Evolutionary conservation across 2,888 invertebrate species (phyloP), one percentile per base, ranked within the genome.

Genomic region (Yponomeuta plumbellus): DNA sequence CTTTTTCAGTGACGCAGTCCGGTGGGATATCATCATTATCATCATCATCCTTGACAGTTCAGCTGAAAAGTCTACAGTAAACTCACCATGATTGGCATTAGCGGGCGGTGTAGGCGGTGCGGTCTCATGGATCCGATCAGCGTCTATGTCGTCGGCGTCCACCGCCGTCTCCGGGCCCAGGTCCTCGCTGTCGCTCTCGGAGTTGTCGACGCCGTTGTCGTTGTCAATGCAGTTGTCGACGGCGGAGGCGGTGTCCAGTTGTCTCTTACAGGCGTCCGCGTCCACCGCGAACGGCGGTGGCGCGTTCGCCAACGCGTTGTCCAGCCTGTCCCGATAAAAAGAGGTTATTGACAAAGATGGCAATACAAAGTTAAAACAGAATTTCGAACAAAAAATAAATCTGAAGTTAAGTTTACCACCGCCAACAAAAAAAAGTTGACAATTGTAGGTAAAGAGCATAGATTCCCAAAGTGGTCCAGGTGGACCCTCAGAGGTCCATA

Each of bases 101-200:
- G 88, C 92, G n/a, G 93, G 93, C 56, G 93, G 93, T 11, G 93
- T 93, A 6, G 93, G 92, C 59, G 88, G 77, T 23, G 83, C 80
- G 13, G 92, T 92, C 69, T 92, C 93, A 67, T 88, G 91, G 68
- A 76, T 78, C 80, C 83, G 67, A 1, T 62, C 62, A 13, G 75
- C 69, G 40, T 85, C 84, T 3, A 85, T 86, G 69, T 93, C 93
- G 71, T 93, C 93, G 71, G 94, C 92, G 80, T 95, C 96, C 11
- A 95, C 95, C 70, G 95, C 94, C 0, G 95, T 95, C 86, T 96
- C 96, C 0, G 95, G 95, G 3, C 95, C 96, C 71, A 95, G 92
- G 81, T 95, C 94, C 69, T 93, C 93, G 73, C 93, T 93, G 73
- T 94, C 93, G 72, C 92, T 93, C 75, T 92, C 87, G 4, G 88